Base-by-base conservation (phyloP, 2,113 vertebrate genomes). In the Mesocricetus auratus region DNA sequence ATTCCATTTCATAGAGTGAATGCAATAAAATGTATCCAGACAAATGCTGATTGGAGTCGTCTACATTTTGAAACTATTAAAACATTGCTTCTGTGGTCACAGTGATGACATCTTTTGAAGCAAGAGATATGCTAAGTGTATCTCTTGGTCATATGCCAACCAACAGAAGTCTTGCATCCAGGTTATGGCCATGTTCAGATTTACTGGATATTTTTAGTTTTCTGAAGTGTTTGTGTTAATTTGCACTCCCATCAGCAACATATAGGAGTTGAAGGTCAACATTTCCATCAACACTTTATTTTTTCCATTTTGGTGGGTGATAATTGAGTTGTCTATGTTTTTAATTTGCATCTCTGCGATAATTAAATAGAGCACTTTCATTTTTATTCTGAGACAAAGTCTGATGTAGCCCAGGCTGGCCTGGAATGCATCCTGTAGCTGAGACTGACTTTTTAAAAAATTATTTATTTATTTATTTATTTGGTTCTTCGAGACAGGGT, bases 111-210 rank as follows among this genome's bases (percentile, higher is more conserved):
- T 47, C 42, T 33, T 83, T 86, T 66, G 83, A 85, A 47, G 42
- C 5, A 45, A 31, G 10, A 47, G 81, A 19, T 29, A 47, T 50
- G 39, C 45, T 31, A n/a, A 53, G 60, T 45, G 1, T 3, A 77
- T 77, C 92, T 87, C 74, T 97, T 91, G 87, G 36, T 24, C 5
- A 7, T 69, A 64, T 47, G 83, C 47, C 29, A 60, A 56, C 58
- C 68, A 93, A 21, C 33, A 33, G 79, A 69, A 89, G 74, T 85
- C 71, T 88, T 82, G 56, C 39, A 33, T 69, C 47, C 60, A 79
- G 6, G 45, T 77, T 91, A 42, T 58, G 53, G 56, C 15, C 81
- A 62, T 62, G 62, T 79, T 88, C 90, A 95, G 77, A 94, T 66
- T 90, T 79, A 77, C 29, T 71, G 69, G 71, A 53, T 58, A 53